phyloP scores from a whole-genome alignment of 2,113 vertebrate genomes.

The Oncorhynchus masou region DNA sequence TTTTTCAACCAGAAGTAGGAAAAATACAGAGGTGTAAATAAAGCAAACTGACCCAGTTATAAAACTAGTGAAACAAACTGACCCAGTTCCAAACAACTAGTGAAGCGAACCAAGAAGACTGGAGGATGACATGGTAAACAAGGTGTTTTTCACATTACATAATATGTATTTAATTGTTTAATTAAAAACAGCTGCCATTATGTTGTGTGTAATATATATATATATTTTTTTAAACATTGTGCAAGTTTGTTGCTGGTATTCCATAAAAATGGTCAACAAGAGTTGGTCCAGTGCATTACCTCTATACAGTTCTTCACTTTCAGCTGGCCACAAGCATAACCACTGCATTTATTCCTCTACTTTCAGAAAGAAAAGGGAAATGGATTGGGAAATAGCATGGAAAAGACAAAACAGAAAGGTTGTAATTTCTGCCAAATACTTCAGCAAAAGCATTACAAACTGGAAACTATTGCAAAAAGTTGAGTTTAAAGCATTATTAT shows the following conservation, averaged over 20 bases:
- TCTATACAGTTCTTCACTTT: background rate
- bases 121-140: slow-evolving; percentile 80
- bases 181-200: slow-evolving; percentile 94
- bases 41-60: slow-evolving; percentile 92
- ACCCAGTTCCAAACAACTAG: slow-evolving; percentile 83
- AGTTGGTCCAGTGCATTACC: slow-evolving; percentile 83
- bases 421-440: too few species aligned
- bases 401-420: background rate
- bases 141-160: slow-evolving; percentile 89
- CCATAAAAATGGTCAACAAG: slow-evolving; percentile 94
- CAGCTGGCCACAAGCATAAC: slow-evolving; percentile 68
- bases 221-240: slow-evolving; percentile 84
- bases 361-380: slow-evolving; percentile 50
- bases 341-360: slow-evolving; percentile 66
- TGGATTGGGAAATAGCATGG: slow-evolving; percentile 37
- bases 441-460: too few species aligned
- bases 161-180: slow-evolving; percentile 71
- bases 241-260: slow-evolving; percentile 96
- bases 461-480: too few species aligned
- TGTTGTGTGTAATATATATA: slow-evolving; percentile 49
- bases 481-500: slow-evolving; percentile 19
- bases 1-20: slow-evolving; percentile 99
- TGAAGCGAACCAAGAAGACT: slow-evolving; percentile 64
- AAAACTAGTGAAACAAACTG: slow-evolving; percentile 82
- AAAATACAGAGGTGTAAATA: slow-evolving; percentile 92